Evolutionary conservation across 37 sponge, comb jelly and placozoan genomes (phyloP).

Genomic region (Halisarca cf. caerulea): DNA sequence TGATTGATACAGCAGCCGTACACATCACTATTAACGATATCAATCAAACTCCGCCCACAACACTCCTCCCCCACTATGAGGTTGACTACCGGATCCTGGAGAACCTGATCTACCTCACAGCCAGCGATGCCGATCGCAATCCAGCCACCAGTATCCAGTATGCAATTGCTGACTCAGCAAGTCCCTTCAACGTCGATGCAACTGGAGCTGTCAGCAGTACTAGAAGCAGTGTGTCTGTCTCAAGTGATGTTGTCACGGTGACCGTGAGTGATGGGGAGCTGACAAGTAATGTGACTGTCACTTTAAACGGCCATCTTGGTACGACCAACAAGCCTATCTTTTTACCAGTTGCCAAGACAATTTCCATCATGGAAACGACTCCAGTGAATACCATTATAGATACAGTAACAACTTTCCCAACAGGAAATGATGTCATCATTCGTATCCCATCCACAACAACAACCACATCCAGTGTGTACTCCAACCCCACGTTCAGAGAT

Average conservation of each 20-base stretch:
- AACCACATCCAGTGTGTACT: background rate
- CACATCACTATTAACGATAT: conserved; percentile 32
- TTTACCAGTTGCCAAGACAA: conserved; percentile 1
- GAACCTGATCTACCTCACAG: conserved; percentile 48
- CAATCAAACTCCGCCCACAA: conserved; percentile 60
- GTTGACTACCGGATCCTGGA: conserved; percentile 19
- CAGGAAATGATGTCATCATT: background rate
- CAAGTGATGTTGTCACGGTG: conserved; percentile 26
- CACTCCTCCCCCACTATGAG: conserved; percentile 9
- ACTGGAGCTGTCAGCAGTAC: conserved; percentile 47
- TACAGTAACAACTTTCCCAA: background rate
- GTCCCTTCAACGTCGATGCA: conserved; percentile 33
- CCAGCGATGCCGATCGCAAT: conserved; percentile 50
- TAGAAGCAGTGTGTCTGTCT: background rate
- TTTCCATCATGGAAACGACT: background rate
- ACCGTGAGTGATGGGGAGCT: conserved; percentile 44
- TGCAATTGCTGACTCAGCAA: conserved; percentile 19
- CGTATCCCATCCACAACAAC: background rate
- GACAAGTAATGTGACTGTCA: background rate
- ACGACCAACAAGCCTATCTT: conserved; percentile 5
- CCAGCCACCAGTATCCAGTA: conserved; percentile 23
- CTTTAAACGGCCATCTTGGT: background rate
- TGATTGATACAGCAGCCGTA: conserved; percentile 43
- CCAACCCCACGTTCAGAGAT: background rate
- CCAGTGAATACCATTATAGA: background rate